Evolutionary conservation across 2,113 vertebrate species (phyloP), one percentile per base, ranked within the genome.

Genomic region (Archilochus colubris): DNA sequence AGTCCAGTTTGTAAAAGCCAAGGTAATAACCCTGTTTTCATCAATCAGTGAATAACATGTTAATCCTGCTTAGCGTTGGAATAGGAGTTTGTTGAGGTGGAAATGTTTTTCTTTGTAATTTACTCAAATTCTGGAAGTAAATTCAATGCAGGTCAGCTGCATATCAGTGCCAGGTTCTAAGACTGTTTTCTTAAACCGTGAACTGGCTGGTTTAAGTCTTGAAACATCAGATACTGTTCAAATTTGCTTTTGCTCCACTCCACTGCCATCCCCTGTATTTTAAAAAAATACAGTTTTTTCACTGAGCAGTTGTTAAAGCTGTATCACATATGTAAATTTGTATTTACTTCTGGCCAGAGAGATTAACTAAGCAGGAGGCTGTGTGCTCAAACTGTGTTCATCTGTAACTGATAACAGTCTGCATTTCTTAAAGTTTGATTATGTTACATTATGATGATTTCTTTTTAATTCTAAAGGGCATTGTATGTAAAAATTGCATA

Each of bases 1-100:
- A 92, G 99, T 99, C 57, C 99, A 99, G 69, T 99, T 99, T 87
- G 99, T 99, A 84, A 99, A 99, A 98, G 99, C 99, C 58, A 99
- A 99, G 99, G 99, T 99, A 98, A 97, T 51, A 69, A 67, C 66
- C 30, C 88, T 86, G 36, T 91, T 97, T 92, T 91, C n/a, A 95
- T 92, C 74, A 89, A 21, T 94, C 94, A 95, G 54, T 89, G 86
- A 96, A 90, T 79, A 94, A 75, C 88, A 95, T 58, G 25, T 97
- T 97, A 98, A 96, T 98, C 95, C 96, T 96, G 90, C 28, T 93
- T 64, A 88, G 54, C 13, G 66, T 40, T 68, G 53, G 12, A 67
- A 14, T 38, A 63, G 61, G 36, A 70, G 17, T 78, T 83, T 5
- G 11, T 54, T 57, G 85, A 67, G 44, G 27, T 67, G 21, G 57